phyloP scores from a whole-genome alignment of 2,797 vertebrate genomes.

The Eremophila alpestris region DNA sequence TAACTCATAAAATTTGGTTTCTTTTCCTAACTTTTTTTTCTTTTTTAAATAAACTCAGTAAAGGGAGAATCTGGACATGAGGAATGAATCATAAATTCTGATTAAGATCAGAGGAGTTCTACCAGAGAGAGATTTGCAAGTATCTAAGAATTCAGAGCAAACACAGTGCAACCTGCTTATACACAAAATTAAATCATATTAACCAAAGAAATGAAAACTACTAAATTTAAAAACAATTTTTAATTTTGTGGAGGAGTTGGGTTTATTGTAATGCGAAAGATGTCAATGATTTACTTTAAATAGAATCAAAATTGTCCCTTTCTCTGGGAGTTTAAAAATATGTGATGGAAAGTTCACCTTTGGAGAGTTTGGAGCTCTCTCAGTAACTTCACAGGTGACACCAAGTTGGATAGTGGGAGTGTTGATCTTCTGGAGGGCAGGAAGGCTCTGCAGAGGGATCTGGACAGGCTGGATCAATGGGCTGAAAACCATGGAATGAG shows the following conservation, averaged over 20 bases:
- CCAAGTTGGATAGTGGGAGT: not conserved
- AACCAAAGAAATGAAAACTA: not conserved
- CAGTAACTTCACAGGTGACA: not conserved
- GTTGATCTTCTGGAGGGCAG: not conserved
- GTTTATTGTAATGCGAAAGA: not conserved
- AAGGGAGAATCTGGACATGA: not conserved
- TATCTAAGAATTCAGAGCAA: not conserved
- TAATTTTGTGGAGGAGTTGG: not conserved
- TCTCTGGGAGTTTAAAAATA: not conserved
- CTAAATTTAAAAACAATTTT: not conserved
- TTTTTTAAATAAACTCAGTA: not conserved
- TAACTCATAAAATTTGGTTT: not conserved
- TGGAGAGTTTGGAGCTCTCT: not conserved
- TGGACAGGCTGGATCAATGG: not conserved
- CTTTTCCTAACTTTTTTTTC: not conserved
- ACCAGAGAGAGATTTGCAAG: not conserved
- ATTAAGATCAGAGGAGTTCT: not conserved
- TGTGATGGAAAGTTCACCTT: not conserved
- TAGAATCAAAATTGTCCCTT: not conserved
- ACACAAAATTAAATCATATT: not conserved
- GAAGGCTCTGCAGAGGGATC: not conserved
- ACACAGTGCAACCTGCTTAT: not conserved
- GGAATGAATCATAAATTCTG: not conserved
- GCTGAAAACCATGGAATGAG: not conserved
- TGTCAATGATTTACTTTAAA: not conserved